A percentile compares a stretch with the other conserved stretches of the same genome.
Evolutionary conservation across 2,888 invertebrate genomes (phyloP).

Genomic region (Hirtodrosophila histrioides): DNA sequence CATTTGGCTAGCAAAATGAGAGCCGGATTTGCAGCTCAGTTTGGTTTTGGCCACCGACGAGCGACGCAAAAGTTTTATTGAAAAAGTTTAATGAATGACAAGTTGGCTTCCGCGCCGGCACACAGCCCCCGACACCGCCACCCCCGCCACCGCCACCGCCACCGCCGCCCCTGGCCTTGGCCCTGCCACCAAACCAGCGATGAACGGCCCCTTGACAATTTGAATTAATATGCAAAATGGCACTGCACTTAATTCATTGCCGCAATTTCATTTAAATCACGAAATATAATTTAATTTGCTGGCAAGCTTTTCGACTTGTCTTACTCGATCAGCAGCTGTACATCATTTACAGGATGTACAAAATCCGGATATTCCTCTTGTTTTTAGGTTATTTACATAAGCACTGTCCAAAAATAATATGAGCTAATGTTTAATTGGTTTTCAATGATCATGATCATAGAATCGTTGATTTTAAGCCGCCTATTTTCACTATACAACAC

Average conservation of each 20-base stretch:
- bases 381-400: no score
- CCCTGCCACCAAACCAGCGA: neutral
- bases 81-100: slow-evolving; percentile 78
- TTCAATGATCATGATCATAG: no score
- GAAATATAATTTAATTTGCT: neutral
- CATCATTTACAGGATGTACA: no score
- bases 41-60: slow-evolving; percentile 31
- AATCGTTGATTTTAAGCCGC: no score
- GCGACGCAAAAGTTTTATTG: slow-evolving; percentile 72
- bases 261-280: slow-evolving; percentile 4
- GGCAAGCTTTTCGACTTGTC: no score
- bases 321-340: no score
- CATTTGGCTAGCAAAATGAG: slow-evolving; percentile 35
- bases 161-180: neutral
- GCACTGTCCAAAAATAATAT: no score
- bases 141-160: no score
- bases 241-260: slow-evolving; percentile 25
- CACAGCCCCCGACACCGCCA: neutral
- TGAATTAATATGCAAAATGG: slow-evolving; percentile 21
- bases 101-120: slow-evolving; percentile 39
- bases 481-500: no score
- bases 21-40: slow-evolving; percentile 56
- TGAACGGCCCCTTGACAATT: neutral
- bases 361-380: no score
- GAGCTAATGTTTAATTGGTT: no score